Conservation (phyloP, 2,888 invertebrate species). For the Plagodis pulveraria region DNA sequence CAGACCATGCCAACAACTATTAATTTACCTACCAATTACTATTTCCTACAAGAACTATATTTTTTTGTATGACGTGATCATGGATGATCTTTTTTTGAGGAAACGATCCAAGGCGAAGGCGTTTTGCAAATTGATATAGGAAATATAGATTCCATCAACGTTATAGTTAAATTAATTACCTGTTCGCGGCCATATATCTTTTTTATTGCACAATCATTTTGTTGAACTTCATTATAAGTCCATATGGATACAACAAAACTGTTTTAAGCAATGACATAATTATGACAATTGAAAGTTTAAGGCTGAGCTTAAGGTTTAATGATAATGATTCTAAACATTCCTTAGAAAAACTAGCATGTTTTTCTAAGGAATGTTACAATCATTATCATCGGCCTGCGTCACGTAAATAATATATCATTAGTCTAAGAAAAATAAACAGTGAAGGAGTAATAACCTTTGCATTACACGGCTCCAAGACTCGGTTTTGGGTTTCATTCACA, state of each 20-base stretch:
- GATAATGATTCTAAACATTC: slow-evolving; percentile 63
- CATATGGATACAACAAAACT: not conserved
- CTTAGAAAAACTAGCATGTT: slow-evolving; percentile 63
- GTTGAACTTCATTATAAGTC: slow-evolving; percentile 25
- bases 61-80: slow-evolving; percentile 30
- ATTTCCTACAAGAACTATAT: too few relatives aligned
- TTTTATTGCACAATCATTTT: slow-evolving; percentile 25
- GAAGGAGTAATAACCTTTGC: slow-evolving; percentile 36
- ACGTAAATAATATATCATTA: slow-evolving; percentile 69
- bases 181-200: slow-evolving; percentile 33
- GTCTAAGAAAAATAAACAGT: slow-evolving; percentile 51
- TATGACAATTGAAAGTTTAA: not conserved
- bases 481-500: slow-evolving; percentile 49
- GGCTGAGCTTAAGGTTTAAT: slow-evolving; percentile 2
- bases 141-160: slow-evolving; percentile 44
- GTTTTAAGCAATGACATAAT: too few relatives aligned
- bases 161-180: slow-evolving; percentile 48
- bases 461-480: slow-evolving; percentile 29
- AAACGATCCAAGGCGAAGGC: slow-evolving; percentile 49
- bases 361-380: too few relatives aligned
- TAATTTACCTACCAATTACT: not conserved
- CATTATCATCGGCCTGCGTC: slow-evolving; percentile 51
- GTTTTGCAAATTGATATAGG: slow-evolving; percentile 52
- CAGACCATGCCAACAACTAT: not conserved
- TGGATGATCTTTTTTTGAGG: slow-evolving; percentile 42